Percentiles rank a stretch among this genome's conserved stretches.
phyloP scores from a whole-genome alignment of 2,888 invertebrate genomes.

The Mesorhabditis spiculigera region DNA sequence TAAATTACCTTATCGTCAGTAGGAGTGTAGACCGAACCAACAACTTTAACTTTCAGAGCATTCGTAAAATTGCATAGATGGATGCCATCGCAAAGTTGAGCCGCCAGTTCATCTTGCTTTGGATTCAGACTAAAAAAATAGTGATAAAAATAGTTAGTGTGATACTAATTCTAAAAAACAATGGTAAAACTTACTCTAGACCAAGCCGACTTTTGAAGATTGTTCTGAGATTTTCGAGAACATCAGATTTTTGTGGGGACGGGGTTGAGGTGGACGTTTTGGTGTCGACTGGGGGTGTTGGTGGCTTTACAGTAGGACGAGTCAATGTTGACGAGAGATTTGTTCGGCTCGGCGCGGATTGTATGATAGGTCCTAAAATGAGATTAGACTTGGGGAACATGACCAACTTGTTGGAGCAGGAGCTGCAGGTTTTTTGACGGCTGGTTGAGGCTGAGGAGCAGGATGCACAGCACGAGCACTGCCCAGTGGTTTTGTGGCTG shows the following conservation, averaged over 20 bases:
- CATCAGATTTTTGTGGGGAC: no score
- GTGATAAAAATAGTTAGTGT: no score
- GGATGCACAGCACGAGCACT: no score
- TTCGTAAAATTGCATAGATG: background rate
- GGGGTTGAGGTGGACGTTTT: no score
- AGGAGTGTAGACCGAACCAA: background rate
- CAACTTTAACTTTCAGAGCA: background rate
- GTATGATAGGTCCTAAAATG: background rate
- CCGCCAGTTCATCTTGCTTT: background rate
- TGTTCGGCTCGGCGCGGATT: background rate
- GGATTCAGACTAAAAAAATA: background rate
- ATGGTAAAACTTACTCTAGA: background rate
- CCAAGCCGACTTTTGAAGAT: background rate
- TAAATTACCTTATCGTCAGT: background rate
- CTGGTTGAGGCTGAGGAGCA: no score
- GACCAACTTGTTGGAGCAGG: background rate
- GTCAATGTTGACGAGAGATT: background rate
- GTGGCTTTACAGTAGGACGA: constrained; percentile 1
- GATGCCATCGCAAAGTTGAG: background rate
- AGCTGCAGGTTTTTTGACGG: background rate
- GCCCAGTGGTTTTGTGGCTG: no score
- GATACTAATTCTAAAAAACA: no score
- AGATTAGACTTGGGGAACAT: background rate
- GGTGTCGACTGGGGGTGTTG: background rate
- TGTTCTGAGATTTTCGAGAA: background rate